A percentile compares a stretch with the other conserved stretches of the same genome.
Conservation (phyloP, 2,113 vertebrate species). For the Alexandromys fortis region DNA sequence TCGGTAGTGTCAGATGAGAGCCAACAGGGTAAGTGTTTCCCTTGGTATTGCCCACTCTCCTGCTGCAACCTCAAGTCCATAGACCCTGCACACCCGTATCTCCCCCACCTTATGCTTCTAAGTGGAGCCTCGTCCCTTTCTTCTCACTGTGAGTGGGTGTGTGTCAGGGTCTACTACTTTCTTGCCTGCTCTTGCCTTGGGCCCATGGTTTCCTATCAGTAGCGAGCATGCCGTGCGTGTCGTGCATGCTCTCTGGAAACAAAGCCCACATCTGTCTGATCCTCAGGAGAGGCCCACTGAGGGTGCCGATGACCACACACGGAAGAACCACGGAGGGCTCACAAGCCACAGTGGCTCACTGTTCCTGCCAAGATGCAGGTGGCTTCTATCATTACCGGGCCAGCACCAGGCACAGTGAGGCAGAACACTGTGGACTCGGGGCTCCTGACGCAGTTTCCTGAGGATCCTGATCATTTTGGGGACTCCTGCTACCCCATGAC, state of each 20-base stretch:
- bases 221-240: background rate
- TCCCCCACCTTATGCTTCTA: background rate
- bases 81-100: background rate
- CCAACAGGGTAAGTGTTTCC: background rate
- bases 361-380: background rate
- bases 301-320: background rate
- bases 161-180: background rate
- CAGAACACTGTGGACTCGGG: background rate
- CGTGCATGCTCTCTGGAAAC: background rate
- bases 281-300: background rate
- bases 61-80: background rate
- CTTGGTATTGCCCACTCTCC: background rate
- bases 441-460: background rate
- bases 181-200: too few species aligned
- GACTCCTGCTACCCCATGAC: background rate
- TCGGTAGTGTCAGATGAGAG: background rate
- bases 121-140: background rate
- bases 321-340: background rate
- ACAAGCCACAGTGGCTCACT: background rate
- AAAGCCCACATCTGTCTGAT: background rate
- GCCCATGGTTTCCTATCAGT: background rate
- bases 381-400: background rate
- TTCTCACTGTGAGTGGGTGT: background rate
- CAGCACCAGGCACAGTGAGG: too few species aligned
- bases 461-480: background rate